phyloP scores from a whole-genome alignment of 1,140 invertebrate genomes.

The Drosophila chauvacae region DNA sequence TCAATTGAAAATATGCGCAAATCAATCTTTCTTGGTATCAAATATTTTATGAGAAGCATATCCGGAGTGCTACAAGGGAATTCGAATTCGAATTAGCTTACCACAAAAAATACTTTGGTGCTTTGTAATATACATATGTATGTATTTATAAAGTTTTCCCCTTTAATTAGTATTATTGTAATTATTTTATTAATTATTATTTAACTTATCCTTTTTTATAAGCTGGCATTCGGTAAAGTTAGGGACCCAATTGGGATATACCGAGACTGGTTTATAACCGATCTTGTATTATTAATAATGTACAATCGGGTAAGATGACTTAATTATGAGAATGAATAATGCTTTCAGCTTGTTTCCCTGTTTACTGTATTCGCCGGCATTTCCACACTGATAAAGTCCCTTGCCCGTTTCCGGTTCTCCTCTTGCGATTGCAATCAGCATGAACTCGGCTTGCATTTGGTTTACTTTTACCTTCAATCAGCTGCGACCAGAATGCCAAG shows the following conservation, averaged over 20 bases:
- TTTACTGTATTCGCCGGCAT: not conserved
- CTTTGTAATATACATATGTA: too few species aligned
- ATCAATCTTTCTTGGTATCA: too few species aligned
- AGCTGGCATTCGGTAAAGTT: not conserved
- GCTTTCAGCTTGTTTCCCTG: not conserved
- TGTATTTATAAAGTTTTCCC: too few species aligned
- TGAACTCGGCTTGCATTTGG: conserved; percentile 46
- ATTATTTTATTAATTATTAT: too few species aligned
- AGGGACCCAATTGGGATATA: not conserved
- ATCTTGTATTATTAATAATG: not conserved
- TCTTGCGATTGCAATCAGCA: conserved; percentile 7
- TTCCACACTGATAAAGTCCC: not conserved
- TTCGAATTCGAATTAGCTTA: too few species aligned
- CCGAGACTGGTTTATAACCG: not conserved
- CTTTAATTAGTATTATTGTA: too few species aligned
- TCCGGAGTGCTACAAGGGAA: too few species aligned
- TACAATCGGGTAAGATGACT: not conserved
- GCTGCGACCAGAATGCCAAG: conserved; percentile 49
- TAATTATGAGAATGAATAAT: not conserved
- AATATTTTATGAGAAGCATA: not conserved
- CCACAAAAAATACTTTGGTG: not conserved
- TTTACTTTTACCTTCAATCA: conserved; percentile 63
- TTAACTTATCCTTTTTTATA: not conserved
- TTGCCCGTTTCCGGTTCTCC: not conserved
- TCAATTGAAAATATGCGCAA: too few species aligned